Base-by-base conservation (phyloP, 2,888 invertebrate species). In the Pyralis farinalis region DNA sequence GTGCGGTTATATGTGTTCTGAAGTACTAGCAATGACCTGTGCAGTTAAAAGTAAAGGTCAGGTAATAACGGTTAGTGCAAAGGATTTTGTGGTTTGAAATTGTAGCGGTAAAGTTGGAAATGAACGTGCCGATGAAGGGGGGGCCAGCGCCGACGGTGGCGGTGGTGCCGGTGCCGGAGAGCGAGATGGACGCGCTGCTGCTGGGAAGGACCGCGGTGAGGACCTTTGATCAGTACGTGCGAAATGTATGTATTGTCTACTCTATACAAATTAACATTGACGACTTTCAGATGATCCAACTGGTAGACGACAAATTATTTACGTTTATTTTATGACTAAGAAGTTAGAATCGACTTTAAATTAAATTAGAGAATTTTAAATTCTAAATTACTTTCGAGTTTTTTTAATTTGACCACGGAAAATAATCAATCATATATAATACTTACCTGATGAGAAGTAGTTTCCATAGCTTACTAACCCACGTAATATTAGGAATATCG, bases 201-300 rank as follows among this genome's bases (percentile, higher is more conserved):
- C 90, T 95, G 40, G 94, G 94, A 52, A 90, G 94, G 68, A 94
- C 94, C 37, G 92, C 94, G 94, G 94, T 95, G 90, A 94, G 94
- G 91, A 80, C 79, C 51, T 88, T 90, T 80, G 87, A 89, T 83
- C 87, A 86, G 84, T 89, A 86, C 87, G 73, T 86, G 73, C 73
- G 73, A 87, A 71, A 90, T 86, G 90, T 90, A 89, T 84, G 90
- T 90, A 88, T 83, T 40, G 39, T 43, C 28, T 16, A 16, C 16
- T 36, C 37, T 40, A 28, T 34, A 39, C 38, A 31, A 38, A 32
- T 16, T 20, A 12, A 39, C 20, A 37, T 8, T 16, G 10, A 32
- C 22, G 28, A 27, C 30, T 12, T 8, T 12, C 29, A 37, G 30
- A 11, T 7, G 25, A 25, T 25, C 25, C 1, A 25, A 5, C 7